Base-by-base conservation (phyloP, 2,888 invertebrate species). In the Xylota sylvarum region DNA sequence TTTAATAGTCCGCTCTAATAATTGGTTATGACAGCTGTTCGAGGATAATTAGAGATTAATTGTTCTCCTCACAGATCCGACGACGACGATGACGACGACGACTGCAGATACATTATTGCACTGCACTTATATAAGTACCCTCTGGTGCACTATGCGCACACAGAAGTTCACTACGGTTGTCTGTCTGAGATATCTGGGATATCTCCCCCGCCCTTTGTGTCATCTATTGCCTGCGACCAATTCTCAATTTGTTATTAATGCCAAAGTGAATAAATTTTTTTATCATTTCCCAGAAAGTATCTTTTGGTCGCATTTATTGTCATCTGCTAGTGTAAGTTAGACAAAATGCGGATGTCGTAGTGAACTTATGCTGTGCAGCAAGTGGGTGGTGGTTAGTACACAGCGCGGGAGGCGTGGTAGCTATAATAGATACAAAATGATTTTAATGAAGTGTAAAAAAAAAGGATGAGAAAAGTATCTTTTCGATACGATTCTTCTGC, bases 1-100 rank as follows among this genome's bases (percentile, higher is more conserved):
- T 74, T 85, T 81, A 69, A 84, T 86, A 83, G 74, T 85, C 88
- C 89, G 89, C 69, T 86, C 82, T 82, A 82, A 86, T 88, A 88
- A 88, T 88, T 90, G 91, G 89, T 89, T 90, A 86, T 90, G 91
- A 91, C 91, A 91, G 90, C 91, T 91, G 90, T 89, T 91, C 90
- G 90, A 89, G 89, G 90, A 90, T 91, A 91, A 91, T 91, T 91
- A 91, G 91, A 91, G 91, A 91, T 91, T 91, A 91, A 91, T 91
- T 91, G 91, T 91, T 91, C 89, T 90, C 89, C 89, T 90, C 90
- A 90, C 89, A 90, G 90, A 89, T 89, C 89, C 73, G 70, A 86
- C 86, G 52, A 62, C 58, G 37, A 9, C 10, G 12, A 86, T 82
- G 52, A 62, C 58, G 23, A 23, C 23, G 23, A 23, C 23, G 23